phyloP scores from a whole-genome alignment of 2,797 vertebrate species.

The Lemur catta region DNA sequence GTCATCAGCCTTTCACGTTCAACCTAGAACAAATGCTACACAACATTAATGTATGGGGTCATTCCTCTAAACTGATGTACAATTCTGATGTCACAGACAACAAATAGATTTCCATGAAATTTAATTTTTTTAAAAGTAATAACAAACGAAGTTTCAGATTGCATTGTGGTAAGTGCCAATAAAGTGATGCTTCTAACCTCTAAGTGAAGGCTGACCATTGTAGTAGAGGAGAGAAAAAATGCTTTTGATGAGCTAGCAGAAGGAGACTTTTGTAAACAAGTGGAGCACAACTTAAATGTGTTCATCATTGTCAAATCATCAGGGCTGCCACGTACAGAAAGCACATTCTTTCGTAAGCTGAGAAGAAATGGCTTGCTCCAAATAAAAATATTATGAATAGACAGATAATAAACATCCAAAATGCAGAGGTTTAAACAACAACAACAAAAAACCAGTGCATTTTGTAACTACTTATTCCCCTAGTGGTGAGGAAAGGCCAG shows the following conservation, averaged over 20 bases:
- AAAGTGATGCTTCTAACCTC: slow-evolving; percentile 83
- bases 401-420: slow-evolving; percentile 71
- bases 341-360: slow-evolving; percentile 35
- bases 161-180: slow-evolving; percentile 80
- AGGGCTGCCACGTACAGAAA: slow-evolving; percentile 60
- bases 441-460: neutral
- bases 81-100: slow-evolving; percentile 65
- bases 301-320: slow-evolving; percentile 81
- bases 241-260: slow-evolving; percentile 84
- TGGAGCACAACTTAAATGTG: slow-evolving; percentile 80
- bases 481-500: slow-evolving; percentile 79
- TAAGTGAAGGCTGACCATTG: slow-evolving; percentile 83
- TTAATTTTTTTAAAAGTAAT: slow-evolving; percentile 52
- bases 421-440: slow-evolving; percentile 58
- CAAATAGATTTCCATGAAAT: slow-evolving; percentile 74
- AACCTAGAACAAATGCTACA: neutral
- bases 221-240: slow-evolving; percentile 77
- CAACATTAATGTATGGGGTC: neutral
- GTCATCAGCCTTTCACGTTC: slow-evolving; percentile 37
- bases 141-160: slow-evolving; percentile 81
- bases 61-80: slow-evolving; percentile 49
- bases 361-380: slow-evolving; percentile 52
- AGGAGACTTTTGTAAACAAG: slow-evolving; percentile 84
- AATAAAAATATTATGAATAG: slow-evolving; percentile 81
- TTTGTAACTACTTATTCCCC: slow-evolving; percentile 80